Percentiles rank a stretch among this genome's conserved stretches.
These are phyloP conservation scores for Cassiopea andromeda DNA, from an alignment of 30 jellyfish, hydroid and myxozoan species.

Conservation along the genomic window DNA sequence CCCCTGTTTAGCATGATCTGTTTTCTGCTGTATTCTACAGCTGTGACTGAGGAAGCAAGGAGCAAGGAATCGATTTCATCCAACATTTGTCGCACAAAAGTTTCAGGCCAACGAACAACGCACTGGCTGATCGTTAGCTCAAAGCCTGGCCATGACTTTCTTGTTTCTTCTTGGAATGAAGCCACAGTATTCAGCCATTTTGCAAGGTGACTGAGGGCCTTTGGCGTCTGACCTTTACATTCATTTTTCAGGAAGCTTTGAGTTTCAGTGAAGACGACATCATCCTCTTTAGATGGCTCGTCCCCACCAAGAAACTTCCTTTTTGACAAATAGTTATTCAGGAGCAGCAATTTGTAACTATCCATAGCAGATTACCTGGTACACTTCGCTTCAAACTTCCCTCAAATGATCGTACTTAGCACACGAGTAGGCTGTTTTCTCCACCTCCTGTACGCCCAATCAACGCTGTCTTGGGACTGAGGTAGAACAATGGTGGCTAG, in stretches of 20 bases:
- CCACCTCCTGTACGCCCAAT: background rate
- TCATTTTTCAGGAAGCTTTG: conserved; percentile 30
- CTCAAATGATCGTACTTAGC: conserved; percentile 12
- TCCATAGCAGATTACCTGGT: conserved; percentile 17
- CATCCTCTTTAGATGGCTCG: conserved; percentile 62
- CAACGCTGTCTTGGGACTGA: conserved; percentile 52
- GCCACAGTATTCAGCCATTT: conserved; percentile 37
- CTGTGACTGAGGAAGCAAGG: conserved; percentile 58
- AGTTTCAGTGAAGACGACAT: conserved; percentile 53
- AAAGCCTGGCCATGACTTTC: conserved; percentile 60
- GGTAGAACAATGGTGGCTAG: conserved; percentile 40
- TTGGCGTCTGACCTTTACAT: conserved; percentile 48
- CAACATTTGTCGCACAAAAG: conserved; percentile 55
- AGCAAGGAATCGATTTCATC: conserved; percentile 63
- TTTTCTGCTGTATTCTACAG: conserved; percentile 63
- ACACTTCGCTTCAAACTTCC: background rate
- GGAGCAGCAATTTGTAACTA: conserved; percentile 61
- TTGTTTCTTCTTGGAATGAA: conserved; percentile 50
- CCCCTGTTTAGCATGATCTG: conserved; percentile 62
- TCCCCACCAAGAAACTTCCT: conserved; percentile 55
- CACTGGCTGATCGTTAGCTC: conserved; percentile 42
- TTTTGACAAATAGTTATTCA: conserved; percentile 32
- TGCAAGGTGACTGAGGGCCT: conserved; percentile 48
- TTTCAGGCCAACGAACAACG: conserved; percentile 70
- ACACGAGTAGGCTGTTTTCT: background rate